Percentiles rank a stretch among this genome's conserved stretches.
These are phyloP conservation scores for Bellardia bayeri DNA, from an alignment of 2,888 invertebrate genomes.

Conservation along the genomic window DNA sequence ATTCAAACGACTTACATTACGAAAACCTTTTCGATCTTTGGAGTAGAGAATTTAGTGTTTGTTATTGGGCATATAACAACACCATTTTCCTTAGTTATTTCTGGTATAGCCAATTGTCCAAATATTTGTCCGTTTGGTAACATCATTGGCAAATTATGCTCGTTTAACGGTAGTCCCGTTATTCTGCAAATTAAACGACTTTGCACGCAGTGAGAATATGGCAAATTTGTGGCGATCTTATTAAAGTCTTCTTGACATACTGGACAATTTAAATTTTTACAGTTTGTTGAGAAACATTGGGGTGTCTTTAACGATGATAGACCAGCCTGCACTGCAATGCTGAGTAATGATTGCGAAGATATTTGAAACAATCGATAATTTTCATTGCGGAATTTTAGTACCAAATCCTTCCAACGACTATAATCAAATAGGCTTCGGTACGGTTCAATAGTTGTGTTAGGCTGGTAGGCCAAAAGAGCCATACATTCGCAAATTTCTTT, in stretches of 20 bases:
- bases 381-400: conserved; percentile 95
- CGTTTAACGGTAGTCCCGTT: conserved; percentile 95
- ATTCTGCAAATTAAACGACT: conserved; percentile 95
- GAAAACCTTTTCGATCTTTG: conserved; percentile 97
- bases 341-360: conserved; percentile 95
- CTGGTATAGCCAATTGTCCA: conserved; percentile 94
- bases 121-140: conserved; percentile 99
- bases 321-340: conserved; percentile 96
- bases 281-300: conserved; percentile 90
- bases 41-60: conserved; percentile 94
- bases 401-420: conserved; percentile 92
- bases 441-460: conserved; percentile 89
- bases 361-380: conserved; percentile 97
- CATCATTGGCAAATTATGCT: conserved; percentile 99
- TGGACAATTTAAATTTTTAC: conserved; percentile 94
- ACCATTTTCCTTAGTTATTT: conserved; percentile 97
- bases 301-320: conserved; percentile 98
- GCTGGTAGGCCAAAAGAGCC: conserved; percentile 97
- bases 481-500: conserved; percentile 96
- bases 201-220: conserved; percentile 98
- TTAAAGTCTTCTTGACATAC: conserved; percentile 96
- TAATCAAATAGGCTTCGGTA: conserved; percentile 88
- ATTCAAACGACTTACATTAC: conserved; percentile 90
- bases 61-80: conserved; percentile 97
- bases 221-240: conserved; percentile 93